Percentiles rank a stretch among this genome's conserved stretches.
Evolutionary conservation across 2,888 invertebrate species (phyloP).

Genomic region (Baccha elongata): DNA sequence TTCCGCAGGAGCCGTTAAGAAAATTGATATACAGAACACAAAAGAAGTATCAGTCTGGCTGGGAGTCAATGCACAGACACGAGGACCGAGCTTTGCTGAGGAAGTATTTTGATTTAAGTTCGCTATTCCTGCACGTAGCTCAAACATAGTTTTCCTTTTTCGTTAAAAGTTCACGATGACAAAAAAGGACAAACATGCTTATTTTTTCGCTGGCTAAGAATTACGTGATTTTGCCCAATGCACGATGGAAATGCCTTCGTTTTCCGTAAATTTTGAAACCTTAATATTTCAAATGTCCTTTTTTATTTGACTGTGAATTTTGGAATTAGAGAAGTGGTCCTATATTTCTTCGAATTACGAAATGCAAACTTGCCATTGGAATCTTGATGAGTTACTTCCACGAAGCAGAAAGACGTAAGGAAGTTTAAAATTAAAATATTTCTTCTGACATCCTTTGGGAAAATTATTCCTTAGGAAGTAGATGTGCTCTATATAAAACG

Average conservation of each 20-base stretch:
- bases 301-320: conserved; percentile 1
- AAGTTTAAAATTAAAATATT: conserved; percentile 73
- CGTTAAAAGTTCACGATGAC: conserved; percentile 44
- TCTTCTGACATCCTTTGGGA: conserved; percentile 68
- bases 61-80: neutral
- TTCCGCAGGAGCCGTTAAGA: conserved; percentile 68
- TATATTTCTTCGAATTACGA: conserved; percentile 63
- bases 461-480: conserved; percentile 50
- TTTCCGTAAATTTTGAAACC: no score
- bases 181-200: conserved; percentile 56
- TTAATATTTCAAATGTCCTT: conserved; percentile 50
- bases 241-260: no score
- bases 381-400: conserved; percentile 65
- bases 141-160: conserved; percentile 46
- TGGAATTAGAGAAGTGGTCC: neutral
- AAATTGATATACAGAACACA: conserved; percentile 70
- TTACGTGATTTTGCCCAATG: no score
- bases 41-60: conserved; percentile 47
- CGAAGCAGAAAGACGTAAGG: conserved; percentile 15
- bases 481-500: no score
- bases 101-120: conserved; percentile 72
- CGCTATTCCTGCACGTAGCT: conserved; percentile 66
- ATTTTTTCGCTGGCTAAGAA: no score
- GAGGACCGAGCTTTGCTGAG: conserved; percentile 27
- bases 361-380: conserved; percentile 72